Percentiles rank a stretch among this genome's conserved stretches.
Evolutionary conservation across 2,888 invertebrate genomes (phyloP).

Genomic region (Meghimatium bilineatum): DNA sequence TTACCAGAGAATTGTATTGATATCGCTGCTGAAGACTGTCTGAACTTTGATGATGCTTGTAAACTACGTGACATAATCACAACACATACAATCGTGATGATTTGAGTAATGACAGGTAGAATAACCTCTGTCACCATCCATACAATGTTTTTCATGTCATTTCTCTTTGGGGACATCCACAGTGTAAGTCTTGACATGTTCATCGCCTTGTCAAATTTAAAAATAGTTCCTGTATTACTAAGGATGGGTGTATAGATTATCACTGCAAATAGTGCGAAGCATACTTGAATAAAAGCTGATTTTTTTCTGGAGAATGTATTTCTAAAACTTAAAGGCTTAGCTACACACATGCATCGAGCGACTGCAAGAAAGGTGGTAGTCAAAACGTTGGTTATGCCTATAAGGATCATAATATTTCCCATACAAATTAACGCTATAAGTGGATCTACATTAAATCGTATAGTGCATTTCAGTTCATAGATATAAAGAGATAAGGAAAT

Average conservation of each 20-base stretch:
- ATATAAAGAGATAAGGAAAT: background rate
- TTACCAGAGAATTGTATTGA: background rate
- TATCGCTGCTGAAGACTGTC: background rate
- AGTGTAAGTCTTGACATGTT: background rate
- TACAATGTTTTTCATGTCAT: background rate
- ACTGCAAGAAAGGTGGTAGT: conserved; percentile 12
- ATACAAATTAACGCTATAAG: background rate
- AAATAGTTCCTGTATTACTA: background rate
- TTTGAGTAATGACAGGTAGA: background rate
- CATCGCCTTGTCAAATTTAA: background rate
- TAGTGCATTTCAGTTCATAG: background rate
- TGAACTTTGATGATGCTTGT: background rate
- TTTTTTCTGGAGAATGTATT: background rate
- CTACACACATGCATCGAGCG: conserved; percentile 7
- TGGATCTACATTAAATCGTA: background rate
- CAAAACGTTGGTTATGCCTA: background rate
- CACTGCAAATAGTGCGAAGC: background rate
- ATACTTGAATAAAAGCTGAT: background rate
- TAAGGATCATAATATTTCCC: background rate
- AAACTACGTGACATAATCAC: conserved; percentile 10
- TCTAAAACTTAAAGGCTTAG: background rate
- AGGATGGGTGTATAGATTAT: background rate
- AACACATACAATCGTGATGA: background rate
- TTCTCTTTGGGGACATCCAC: background rate
- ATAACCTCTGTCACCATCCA: conserved; percentile 6